Evolutionary conservation across 1,140 invertebrate species (phyloP).

Genomic region (Zophobas morio): DNA sequence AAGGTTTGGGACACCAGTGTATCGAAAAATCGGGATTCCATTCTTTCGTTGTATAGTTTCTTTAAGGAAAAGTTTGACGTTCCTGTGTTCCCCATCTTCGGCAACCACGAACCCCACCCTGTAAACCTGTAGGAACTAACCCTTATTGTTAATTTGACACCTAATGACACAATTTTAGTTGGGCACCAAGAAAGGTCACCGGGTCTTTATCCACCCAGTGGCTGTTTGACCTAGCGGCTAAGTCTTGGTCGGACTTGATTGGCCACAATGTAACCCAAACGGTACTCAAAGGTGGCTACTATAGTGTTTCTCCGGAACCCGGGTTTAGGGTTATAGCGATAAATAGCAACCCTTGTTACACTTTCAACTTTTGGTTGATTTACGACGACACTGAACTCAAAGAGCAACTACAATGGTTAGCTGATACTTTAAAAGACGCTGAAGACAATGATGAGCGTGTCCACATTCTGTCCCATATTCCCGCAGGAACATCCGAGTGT

Average conservation of each 20-base stretch:
- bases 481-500: conserved; percentile 77
- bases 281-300: conserved; percentile 79
- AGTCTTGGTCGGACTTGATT: conserved; percentile 74
- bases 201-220: conserved; percentile 74
- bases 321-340: conserved; percentile 82
- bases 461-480: conserved; percentile 87
- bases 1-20: conserved; percentile 86
- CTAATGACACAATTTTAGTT: conserved; percentile 46
- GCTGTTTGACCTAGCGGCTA: conserved; percentile 78
- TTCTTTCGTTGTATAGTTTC: conserved; percentile 72
- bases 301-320: conserved; percentile 74
- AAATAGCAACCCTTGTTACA: conserved; percentile 84
- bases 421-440: conserved; percentile 76
- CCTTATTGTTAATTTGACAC: conserved; percentile 42
- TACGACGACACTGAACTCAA: conserved; percentile 74
- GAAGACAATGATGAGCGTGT: conserved; percentile 81
- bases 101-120: conserved; percentile 93
- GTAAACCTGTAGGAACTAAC: conserved; percentile 82
- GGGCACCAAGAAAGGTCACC: conserved; percentile 48
- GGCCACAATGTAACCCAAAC: conserved; percentile 74
- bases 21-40: conserved; percentile 75
- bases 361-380: conserved; percentile 80
- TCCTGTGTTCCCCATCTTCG: conserved; percentile 81
- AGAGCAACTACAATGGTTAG: conserved; percentile 84
- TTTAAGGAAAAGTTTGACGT: conserved; percentile 78